These are phyloP conservation scores for Schizotus pectinicornis DNA, from an alignment of 2,888 invertebrate species.

Conservation along the genomic window DNA sequence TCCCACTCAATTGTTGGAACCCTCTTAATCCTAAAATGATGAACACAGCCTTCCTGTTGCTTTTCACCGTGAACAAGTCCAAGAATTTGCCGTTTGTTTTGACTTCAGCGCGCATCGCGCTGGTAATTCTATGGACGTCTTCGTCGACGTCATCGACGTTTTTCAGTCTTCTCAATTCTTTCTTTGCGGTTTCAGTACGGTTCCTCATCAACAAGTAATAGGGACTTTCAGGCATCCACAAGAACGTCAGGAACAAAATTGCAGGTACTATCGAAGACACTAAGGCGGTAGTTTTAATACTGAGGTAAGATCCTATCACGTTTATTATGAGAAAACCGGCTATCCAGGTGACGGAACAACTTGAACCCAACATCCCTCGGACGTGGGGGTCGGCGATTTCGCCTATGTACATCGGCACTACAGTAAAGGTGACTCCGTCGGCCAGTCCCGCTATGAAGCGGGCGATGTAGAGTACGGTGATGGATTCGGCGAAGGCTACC, in stretches of 20 bases:
- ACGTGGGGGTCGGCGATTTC: constrained; percentile 66
- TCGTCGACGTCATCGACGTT: constrained; percentile 33
- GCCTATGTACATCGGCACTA: constrained; percentile 66
- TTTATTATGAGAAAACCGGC: constrained; percentile 68
- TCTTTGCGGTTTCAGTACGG: constrained; percentile 8
- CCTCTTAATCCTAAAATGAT: constrained; percentile 42
- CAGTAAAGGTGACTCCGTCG: constrained; percentile 55
- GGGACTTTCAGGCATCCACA: constrained; percentile 30
- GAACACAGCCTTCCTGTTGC: constrained; percentile 41
- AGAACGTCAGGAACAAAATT: constrained; percentile 13
- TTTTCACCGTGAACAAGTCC: constrained; percentile 40
- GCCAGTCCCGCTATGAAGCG: constrained; percentile 65
- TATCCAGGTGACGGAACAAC: constrained; percentile 63
- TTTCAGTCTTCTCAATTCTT: constrained; percentile 12
- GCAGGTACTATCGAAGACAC: constrained; percentile 20
- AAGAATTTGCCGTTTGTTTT: constrained; percentile 36
- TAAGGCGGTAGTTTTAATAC: constrained; percentile 27
- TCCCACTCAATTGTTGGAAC: constrained; percentile 64
- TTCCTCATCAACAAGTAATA: constrained; percentile 19
- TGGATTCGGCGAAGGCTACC: constrained; percentile 65
- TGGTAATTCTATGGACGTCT: constrained; percentile 38
- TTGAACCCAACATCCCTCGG: constrained; percentile 68
- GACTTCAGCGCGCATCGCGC: constrained; percentile 32
- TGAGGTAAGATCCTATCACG: constrained; percentile 61
- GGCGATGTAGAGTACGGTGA: constrained; percentile 63